Conservation (phyloP, 1,140 invertebrate species). For the Drosophila takahashii region DNA sequence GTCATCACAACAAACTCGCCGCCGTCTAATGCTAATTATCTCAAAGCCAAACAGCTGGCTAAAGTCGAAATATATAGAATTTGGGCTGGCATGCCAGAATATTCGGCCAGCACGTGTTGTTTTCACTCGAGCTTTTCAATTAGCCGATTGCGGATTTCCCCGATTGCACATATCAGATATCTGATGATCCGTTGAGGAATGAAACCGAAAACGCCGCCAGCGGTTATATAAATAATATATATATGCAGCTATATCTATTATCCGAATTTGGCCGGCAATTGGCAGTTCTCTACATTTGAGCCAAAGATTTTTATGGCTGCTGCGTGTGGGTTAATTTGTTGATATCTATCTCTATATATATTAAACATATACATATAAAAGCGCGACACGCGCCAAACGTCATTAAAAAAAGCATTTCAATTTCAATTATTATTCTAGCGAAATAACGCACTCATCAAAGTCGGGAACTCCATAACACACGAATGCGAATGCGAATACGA, state of each 20-base stretch:
- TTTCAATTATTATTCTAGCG: conserved; percentile 65
- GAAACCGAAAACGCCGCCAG: conserved; percentile 6
- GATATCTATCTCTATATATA: conserved; percentile 9
- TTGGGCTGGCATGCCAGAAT: conserved; percentile 3
- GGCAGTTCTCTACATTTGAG: conserved; percentile 57
- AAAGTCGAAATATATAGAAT: background rate
- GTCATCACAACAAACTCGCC: conserved; percentile 27
- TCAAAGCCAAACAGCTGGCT: conserved; percentile 16
- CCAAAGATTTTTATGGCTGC: conserved; percentile 49
- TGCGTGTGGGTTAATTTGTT: conserved; percentile 40
- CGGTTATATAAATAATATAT: conserved; percentile 12
- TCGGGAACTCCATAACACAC: conserved; percentile 26
- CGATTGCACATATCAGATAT: background rate
- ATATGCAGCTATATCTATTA: conserved; percentile 12
- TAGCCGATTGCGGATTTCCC: background rate
- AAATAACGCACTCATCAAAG: conserved; percentile 45
- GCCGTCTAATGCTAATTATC: conserved; percentile 37
- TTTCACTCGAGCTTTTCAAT: background rate
- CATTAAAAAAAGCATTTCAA: conserved; percentile 40
- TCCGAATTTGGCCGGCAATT: conserved; percentile 58
- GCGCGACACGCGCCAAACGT: conserved; percentile 62
- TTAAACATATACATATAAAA: background rate
- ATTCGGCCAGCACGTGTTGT: conserved; percentile 28
- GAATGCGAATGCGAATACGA: background rate
- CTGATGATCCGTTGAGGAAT: background rate